Evolutionary conservation across 2,797 vertebrate species (phyloP), one percentile per base, ranked within the genome.

Genomic region (Florisuga fusca): DNA sequence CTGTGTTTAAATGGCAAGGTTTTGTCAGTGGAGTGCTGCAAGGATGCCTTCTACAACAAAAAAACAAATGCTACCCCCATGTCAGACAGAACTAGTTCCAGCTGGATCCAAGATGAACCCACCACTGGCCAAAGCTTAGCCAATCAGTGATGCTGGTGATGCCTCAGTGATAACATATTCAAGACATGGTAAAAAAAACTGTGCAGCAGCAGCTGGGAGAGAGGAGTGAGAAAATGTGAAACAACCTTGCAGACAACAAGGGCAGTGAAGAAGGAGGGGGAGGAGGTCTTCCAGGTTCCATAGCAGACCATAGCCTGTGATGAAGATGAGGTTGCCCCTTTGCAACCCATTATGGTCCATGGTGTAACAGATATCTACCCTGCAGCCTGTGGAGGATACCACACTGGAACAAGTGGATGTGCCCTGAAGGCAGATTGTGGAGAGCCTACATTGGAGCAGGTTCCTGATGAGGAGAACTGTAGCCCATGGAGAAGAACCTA

Each of bases 61-160:
- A 46, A 20, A 10, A 22, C 46, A 46, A 20, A 22, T 46, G 46
- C 46, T 46, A 6, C 9, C 46, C 46, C 46, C 9, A 46, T 46
- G 19, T 46, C 46, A 46, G 46, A 46, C 46, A 46, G 10, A 46
- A 21, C 20, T 46, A 46, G 20, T 46, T 46, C 46, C 46, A 46
- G 46, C 20, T 46, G 46, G 20, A 46, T 46, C 46, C 46, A 46
- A 46, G 46, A 46, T 46, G 46, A 21, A 46, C 46, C 19, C 46
- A 46, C 46, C 46, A 46, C 46, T 46, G 20, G 46, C 10, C 46
- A 46, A 46, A 46, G 8, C 45, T 2, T 12, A 55, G 7, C 19
- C 33, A 4, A 10, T 19, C 15, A 29, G 8, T 4, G 12, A 20
- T 0, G 3, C 33, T 27, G 12, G 15, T 38, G 33, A 4, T 0